These are phyloP conservation scores for Stomorhina lunata DNA, from an alignment of 2,888 invertebrate genomes.

Conservation along the genomic window DNA sequence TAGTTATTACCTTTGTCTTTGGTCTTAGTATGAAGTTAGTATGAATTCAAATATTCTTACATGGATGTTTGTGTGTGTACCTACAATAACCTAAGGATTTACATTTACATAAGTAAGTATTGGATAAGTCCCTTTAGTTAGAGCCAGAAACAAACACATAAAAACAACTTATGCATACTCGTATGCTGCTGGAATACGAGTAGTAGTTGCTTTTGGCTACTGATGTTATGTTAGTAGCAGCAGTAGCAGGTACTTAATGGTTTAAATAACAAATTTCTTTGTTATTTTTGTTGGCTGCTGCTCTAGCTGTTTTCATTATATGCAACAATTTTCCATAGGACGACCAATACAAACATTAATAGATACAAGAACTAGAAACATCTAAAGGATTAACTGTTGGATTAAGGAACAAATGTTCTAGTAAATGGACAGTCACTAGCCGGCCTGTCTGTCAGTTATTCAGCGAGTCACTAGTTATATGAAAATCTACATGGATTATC, in stretches of 20 bases:
- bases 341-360: no score
- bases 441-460: not conserved
- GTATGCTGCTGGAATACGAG: not conserved
- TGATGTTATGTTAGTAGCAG: no score
- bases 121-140: slow-evolving; percentile 20
- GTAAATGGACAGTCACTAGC: no score
- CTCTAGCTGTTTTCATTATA: not conserved
- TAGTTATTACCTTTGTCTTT: not conserved
- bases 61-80: no score
- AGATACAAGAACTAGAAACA: not conserved
- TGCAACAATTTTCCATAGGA: slow-evolving; percentile 18
- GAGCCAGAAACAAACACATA: not conserved
- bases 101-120: slow-evolving; percentile 52
- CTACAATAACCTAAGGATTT: slow-evolving; percentile 37
- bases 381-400: slow-evolving; percentile 46
- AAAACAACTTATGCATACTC: not conserved
- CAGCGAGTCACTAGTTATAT: slow-evolving; percentile 1
- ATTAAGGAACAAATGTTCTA: slow-evolving; percentile 55
- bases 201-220: not conserved
- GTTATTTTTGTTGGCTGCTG: not conserved
- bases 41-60: not conserved
- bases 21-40: no score
- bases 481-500: slow-evolving; percentile 33
- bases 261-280: slow-evolving; percentile 24
- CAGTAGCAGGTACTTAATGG: slow-evolving; percentile 38